Evolutionary conservation across 2,888 invertebrate genomes (phyloP).

Genomic region (Volucella inanis): DNA sequence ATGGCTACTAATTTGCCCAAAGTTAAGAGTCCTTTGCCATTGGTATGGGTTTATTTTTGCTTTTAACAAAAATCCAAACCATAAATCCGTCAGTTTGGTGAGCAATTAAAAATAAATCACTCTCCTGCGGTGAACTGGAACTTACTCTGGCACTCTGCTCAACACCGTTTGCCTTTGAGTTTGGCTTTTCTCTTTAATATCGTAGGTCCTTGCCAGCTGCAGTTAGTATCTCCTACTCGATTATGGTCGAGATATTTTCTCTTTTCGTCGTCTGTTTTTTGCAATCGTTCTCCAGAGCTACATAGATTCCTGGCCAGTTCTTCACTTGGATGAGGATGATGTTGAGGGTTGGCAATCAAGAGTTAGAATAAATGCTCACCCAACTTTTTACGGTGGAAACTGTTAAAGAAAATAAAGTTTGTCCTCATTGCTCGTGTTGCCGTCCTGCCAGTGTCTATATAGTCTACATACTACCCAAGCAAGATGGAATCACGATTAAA

Average conservation of each 20-base stretch:
- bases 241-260: constrained; percentile 60
- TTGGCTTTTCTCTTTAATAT: constrained; percentile 29
- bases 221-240: constrained; percentile 59
- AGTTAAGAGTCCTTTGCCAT: constrained; percentile 42
- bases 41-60: constrained; percentile 5
- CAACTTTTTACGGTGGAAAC: constrained; percentile 22
- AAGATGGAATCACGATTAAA: constrained; percentile 81
- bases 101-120: constrained; percentile 77
- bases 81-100: constrained; percentile 76
- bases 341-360: too few species aligned
- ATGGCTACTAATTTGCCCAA: constrained; percentile 69
- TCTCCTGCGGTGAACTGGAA: constrained; percentile 75
- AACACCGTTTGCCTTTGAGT: background rate
- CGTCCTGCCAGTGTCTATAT: background rate
- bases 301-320: constrained; percentile 54
- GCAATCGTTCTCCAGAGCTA: constrained; percentile 57
- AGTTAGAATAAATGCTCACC: background rate
- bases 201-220: constrained; percentile 34
- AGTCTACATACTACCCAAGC: background rate
- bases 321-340: too few species aligned
- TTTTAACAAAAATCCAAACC: constrained; percentile 63
- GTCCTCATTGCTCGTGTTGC: background rate
- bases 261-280: constrained; percentile 29
- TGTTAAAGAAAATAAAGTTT: constrained; percentile 25
- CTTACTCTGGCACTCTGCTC: constrained; percentile 55